Base-by-base conservation (phyloP, 2,797 vertebrate species). In the Glyptemys insculpta region DNA sequence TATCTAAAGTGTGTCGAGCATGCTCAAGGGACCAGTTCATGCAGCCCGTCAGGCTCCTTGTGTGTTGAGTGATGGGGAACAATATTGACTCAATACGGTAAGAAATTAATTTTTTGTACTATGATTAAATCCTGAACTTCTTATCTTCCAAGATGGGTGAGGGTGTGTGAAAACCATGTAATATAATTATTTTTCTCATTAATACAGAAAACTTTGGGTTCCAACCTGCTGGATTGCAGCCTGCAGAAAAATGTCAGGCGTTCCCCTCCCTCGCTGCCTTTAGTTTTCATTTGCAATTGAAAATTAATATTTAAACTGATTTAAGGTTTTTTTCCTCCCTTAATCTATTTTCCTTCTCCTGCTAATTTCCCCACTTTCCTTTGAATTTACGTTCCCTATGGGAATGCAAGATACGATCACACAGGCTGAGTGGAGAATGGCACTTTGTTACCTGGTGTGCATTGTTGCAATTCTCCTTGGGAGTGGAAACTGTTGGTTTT, bases 291-390 rank as follows among this genome's bases (percentile, higher is more conserved):
- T 86, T 56, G 83, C 74, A 78, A 49, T 16, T 82, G 83, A 83
- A 89, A 93, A 93, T 89, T 82, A 89, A 89, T 93, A 86, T 89
- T 89, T 89, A 93, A 86, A 93, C 79, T 93, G 87, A 93, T 93
- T 86, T 86, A 86, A 62, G 34, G 34, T 79, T 72, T 80, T 81
- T 79, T 68, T 12, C 5, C 31, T 82, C 47, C 68, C 57, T 89
- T 93, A 79, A 89, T 86, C 83, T 79, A 19, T 89, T 89, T 86
- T 78, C 80, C 41, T 65, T 62, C 34, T 68, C 56, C 50, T 79
- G 65, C 83, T 86, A 79, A 93, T 93, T 93, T 83, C 72, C 5
- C 57, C 54, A 44, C 78, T 91, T 87, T 82, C 81, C 82, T 92
- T 92, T 80, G 54, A 25, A 65, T 93, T 86, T 79, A 44, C 15